Evolutionary conservation across 2,888 invertebrate genomes (phyloP).

Genomic region (Caenorhabditis imperialis): DNA sequence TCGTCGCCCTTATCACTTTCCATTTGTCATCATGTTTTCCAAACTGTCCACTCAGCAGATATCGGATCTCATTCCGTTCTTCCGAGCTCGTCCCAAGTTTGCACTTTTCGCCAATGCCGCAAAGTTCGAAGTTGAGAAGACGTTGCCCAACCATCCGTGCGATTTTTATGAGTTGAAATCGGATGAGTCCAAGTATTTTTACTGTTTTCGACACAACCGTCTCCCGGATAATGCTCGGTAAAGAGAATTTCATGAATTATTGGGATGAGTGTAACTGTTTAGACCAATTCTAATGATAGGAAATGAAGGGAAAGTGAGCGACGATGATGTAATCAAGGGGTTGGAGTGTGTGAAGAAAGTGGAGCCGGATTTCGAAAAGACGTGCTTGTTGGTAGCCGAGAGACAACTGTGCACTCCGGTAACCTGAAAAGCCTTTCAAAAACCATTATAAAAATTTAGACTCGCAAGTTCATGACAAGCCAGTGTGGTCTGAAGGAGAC

Average conservation of each 20-base stretch:
- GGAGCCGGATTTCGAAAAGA: conserved; percentile 18
- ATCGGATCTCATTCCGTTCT: conserved; percentile 16
- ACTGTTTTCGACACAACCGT: conserved; percentile 25
- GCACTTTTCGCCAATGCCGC: conserved; percentile 25
- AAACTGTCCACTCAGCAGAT: conserved; percentile 17
- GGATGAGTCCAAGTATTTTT: conserved; percentile 12
- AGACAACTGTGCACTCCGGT: conserved; percentile 3
- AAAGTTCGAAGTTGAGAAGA: conserved; percentile 22
- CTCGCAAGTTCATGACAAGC: conserved; percentile 3
- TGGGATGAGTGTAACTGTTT: background rate
- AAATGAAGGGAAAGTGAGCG: conserved; percentile 9
- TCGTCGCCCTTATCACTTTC: background rate
- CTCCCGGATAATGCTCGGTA: conserved; percentile 19
- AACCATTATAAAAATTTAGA: conserved; percentile 2
- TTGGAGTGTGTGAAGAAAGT: conserved; percentile 10
- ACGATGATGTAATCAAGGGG: conserved; percentile 17
- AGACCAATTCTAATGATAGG: conserved; percentile 36
- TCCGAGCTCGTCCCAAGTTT: conserved; percentile 11
- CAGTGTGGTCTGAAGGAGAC: conserved; percentile 14
- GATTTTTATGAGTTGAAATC: conserved; percentile 19
- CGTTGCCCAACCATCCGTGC: conserved; percentile 21
- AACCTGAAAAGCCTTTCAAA: background rate
- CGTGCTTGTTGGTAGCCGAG: conserved; percentile 9
- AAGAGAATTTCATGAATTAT: background rate
- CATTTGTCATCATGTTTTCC: conserved; percentile 15